Conservation (phyloP, 2,113 vertebrate genomes). For the Ibidorhyncha struthersii region DNA sequence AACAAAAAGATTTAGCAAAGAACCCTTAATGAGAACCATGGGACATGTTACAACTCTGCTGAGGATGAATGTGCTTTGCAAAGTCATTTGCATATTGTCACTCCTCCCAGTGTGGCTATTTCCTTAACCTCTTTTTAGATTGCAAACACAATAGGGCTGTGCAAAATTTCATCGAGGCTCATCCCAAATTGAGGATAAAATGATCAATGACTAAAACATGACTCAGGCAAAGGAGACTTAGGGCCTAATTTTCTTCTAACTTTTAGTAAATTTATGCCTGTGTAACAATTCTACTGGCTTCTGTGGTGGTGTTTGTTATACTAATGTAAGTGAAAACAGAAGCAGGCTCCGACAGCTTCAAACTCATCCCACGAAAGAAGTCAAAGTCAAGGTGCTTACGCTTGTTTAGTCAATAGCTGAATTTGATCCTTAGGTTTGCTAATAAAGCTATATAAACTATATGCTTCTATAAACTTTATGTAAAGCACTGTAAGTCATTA, state of each 20-base stretch:
- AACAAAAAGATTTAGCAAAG: slow-evolving; percentile 66
- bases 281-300: neutral
- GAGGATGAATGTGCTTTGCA: slow-evolving; percentile 66
- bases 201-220: slow-evolving; percentile 58
- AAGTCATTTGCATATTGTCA: slow-evolving; percentile 69
- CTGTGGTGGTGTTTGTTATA: neutral
- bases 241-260: slow-evolving; percentile 24
- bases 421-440: neutral
- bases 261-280: slow-evolving; percentile 4
- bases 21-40: slow-evolving; percentile 64
- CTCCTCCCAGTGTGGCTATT: slow-evolving; percentile 65
- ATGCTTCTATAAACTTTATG: neutral
- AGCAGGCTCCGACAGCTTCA: neutral
- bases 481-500: neutral
- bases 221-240: slow-evolving; percentile 39
- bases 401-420: neutral
- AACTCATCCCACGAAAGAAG: neutral
- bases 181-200: slow-evolving; percentile 56
- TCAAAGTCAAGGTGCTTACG: neutral
- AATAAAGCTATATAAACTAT: neutral
- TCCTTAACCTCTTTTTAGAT: slow-evolving; percentile 67
- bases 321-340: neutral
- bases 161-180: slow-evolving; percentile 29
- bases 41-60: slow-evolving; percentile 62
- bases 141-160: slow-evolving; percentile 8